Base-by-base conservation (phyloP, 2,113 vertebrate species). In the Pleuronectes platessa region DNA sequence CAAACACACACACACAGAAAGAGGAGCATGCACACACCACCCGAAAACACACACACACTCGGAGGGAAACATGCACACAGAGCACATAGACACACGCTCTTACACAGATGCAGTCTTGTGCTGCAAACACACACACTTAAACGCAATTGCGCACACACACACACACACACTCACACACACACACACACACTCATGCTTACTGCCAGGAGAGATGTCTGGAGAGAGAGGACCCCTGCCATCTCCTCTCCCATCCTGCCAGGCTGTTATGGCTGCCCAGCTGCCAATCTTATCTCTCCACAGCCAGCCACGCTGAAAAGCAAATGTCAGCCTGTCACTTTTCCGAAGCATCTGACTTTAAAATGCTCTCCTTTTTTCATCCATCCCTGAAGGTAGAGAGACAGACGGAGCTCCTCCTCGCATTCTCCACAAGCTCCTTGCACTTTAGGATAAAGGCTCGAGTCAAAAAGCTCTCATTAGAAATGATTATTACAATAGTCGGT, bases 291-390 rank as follows among this genome's bases (percentile, higher is more conserved):
- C 81, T 81, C 86, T 78, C 84, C 88, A 84, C 85, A 87, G 84
- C 74, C 89, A 91, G 91, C 74, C 85, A 67, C 82, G 55, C 85
- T 84, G 89, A 91, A 91, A 90, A 89, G 87, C 88, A 92, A 92
- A 93, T 93, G 92, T 92, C 91, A 93, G 86, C 76, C 90, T 87
- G 92, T 92, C 92, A 92, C 91, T 87, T 92, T 31, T 87, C 76
- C 24, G 35, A 89, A 68, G 75, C 89, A 87, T 86, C 84, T 76
- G 82, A 86, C 88, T 92, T 89, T 87, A 88, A 90, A 90, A 90
- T 85, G 74, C 58, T 89, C 80, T 59, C 54, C 74, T 76, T 78
- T 58, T 73, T 85, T 75, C 42, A 26, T 71, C 77, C 81, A 61
- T 77, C 71, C 79, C 74, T 55, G 42, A 85, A 68, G 74, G 35